Base-by-base conservation (phyloP, 2,113 vertebrate species). In the Brachionichthys hirsutus region DNA sequence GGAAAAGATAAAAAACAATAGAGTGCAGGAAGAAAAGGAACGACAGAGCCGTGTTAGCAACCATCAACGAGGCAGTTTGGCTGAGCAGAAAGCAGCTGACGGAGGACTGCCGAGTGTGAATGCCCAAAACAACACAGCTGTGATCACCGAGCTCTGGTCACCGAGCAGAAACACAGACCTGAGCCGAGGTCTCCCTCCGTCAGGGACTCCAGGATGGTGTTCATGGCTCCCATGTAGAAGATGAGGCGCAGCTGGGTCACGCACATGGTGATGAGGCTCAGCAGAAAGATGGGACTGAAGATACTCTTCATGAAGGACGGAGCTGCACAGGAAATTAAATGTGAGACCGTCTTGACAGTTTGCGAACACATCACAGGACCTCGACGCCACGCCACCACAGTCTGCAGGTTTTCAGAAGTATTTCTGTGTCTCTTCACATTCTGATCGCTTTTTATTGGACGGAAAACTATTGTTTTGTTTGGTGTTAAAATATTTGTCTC, bases 141-240 rank as follows among this genome's bases (percentile, higher is more conserved):
- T n/a, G n/a, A n/a, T n/a, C n/a, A n/a, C 14, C 8, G 14, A 30
- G 24, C 24, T 30, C 15, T 16, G 41, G 15, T 36, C 15, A 30
- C 8, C 35, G n/a, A 34, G 17, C 2, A 6, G 3, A 13, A 3
- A 34, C 46, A 68, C 70, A 35, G 73, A 97, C 97, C 96, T 90
- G 89, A 91, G 49, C 44, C 84, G 58, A 94, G 75, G 19, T 97
- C 88, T 9, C 92, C 89, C 0, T 88, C 91, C 3, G 93, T 92
- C 48, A 98, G 88, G 12, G 93, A 94, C 75, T 94, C 92, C 16
- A 99, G 91, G 80, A 98, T 98, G 62, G 89, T 97, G 85, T 98
- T 98, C 96, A 98, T 98, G 83, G 97, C 96, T 0, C 97, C 97
- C 97, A 98, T 98, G 89, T 98, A 99, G 89, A 99, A 98, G 90